Evolutionary conservation across 2,797 vertebrate species (phyloP), one percentile per base, ranked within the genome.

Genomic region (Podarcis lilfordi): DNA sequence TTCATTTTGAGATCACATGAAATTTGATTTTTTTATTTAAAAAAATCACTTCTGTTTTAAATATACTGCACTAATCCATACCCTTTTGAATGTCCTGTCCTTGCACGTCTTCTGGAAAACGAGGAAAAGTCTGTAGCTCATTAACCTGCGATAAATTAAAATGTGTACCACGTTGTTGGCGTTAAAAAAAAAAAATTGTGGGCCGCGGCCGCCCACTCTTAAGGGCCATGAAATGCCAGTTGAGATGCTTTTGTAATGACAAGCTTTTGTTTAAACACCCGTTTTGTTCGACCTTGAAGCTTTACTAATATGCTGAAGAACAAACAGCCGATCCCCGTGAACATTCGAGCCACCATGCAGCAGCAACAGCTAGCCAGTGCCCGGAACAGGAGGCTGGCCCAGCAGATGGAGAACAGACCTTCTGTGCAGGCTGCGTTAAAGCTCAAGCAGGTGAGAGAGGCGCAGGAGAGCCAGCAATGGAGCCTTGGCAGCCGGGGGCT

Each of bases 251-350:
- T 93, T 97, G 86, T 97, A 95, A 94, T 96, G 95, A 97, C 97
- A 95, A 95, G 96, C 29, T 29, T 86, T 97, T 96, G 93, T 96
- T 97, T 95, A 97, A 97, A 97, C 96, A 96, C 96, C 96, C 97
- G 40, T 97, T 98, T 96, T 98, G 96, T 97, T 97, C 97, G 97
- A 97, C 97, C 97, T 97, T 98, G 97, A 99, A 99, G 99, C 98
- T 99, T 99, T 97, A 99, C 99, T 98, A 99, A 99, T 97, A 99
- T 99, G 99, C 98, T 99, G 99, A 99, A 99, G 99, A 99, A 99
- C 98, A 99, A 99, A 98, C 98, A 98, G 96, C 98, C 98, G 96
- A 97, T 98, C 95, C 98, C 98, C 76, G 98, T 98, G 97, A 99
- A 98, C 97, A 97, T 99, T 97, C 98, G 98, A 89, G 98, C 99